These are phyloP conservation scores for Sorex araneus DNA, from an alignment of 2,113 vertebrate genomes.

Conservation along the genomic window DNA sequence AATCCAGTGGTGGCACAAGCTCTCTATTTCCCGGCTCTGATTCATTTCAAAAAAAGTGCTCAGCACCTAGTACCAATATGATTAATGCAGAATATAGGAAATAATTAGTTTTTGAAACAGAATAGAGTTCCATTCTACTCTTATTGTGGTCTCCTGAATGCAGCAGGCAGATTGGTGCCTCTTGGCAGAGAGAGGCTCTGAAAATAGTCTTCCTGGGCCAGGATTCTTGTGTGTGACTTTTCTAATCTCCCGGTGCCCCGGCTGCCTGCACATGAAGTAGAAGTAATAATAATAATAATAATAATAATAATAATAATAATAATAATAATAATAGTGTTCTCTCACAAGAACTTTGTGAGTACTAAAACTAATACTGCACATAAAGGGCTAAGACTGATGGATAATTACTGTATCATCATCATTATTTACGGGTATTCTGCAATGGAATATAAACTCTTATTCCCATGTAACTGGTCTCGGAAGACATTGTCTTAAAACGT, in stretches of 20 bases:
- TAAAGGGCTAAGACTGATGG: not conserved
- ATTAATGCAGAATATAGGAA: not conserved
- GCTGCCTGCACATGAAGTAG: not conserved
- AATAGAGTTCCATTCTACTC: not conserved
- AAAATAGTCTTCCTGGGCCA: not conserved
- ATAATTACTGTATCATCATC: not conserved
- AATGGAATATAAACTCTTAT: not conserved
- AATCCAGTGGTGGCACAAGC: not conserved
- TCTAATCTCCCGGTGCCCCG: not conserved
- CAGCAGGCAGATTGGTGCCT: not conserved
- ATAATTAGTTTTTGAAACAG: not conserved
- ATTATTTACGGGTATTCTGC: not conserved
- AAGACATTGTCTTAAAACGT: not conserved
- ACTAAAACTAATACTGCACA: slow-evolving; percentile 1
- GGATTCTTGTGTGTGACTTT: not conserved
- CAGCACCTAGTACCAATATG: not conserved
- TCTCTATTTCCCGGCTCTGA: not conserved
- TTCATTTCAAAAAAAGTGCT: not conserved
- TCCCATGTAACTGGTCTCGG: not conserved
- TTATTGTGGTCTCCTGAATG: fast-evolving
- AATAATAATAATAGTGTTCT: not conserved
- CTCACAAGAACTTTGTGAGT: slow-evolving; percentile 9
- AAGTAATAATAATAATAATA: not conserved
- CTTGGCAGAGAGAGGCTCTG: not conserved
- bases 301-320: too few relatives aligned